Conservation (phyloP, 2,797 vertebrate species). For the Chloroceryle amazona region DNA sequence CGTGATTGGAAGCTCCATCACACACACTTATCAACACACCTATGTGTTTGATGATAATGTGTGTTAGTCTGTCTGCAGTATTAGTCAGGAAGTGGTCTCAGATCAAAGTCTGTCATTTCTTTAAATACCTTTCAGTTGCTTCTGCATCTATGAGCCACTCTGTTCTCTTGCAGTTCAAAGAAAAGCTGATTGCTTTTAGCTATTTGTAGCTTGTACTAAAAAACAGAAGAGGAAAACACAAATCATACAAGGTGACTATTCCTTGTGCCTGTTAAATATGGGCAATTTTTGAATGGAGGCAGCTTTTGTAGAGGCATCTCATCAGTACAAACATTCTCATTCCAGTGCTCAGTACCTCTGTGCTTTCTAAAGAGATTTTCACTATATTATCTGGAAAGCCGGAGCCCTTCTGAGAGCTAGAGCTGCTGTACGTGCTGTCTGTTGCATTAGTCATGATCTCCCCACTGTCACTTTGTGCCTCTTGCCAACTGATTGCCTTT, state of each 20-base stretch:
- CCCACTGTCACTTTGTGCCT: background rate
- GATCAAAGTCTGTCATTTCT: slow-evolving; percentile 20
- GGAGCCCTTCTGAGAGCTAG: background rate
- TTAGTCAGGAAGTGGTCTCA: background rate
- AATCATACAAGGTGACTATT: background rate
- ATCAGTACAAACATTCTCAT: background rate
- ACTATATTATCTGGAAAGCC: background rate
- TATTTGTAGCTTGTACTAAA: background rate
- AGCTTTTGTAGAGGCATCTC: background rate
- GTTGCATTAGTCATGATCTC: background rate
- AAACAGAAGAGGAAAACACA: background rate
- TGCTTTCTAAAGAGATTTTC: background rate
- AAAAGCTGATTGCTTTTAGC: background rate
- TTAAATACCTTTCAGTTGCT: background rate
- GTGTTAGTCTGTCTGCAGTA: background rate
- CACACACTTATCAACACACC: background rate
- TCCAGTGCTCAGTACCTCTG: background rate
- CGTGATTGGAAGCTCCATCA: background rate
- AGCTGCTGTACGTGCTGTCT: background rate
- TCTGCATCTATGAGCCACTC: background rate
- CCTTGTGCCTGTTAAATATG: background rate
- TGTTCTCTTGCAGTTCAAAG: background rate
- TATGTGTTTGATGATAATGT: background rate
- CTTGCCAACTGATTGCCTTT: background rate
- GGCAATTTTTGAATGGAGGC: background rate